Evolutionary conservation across 2,888 invertebrate genomes (phyloP).

Genomic region (Volucella inflata): DNA sequence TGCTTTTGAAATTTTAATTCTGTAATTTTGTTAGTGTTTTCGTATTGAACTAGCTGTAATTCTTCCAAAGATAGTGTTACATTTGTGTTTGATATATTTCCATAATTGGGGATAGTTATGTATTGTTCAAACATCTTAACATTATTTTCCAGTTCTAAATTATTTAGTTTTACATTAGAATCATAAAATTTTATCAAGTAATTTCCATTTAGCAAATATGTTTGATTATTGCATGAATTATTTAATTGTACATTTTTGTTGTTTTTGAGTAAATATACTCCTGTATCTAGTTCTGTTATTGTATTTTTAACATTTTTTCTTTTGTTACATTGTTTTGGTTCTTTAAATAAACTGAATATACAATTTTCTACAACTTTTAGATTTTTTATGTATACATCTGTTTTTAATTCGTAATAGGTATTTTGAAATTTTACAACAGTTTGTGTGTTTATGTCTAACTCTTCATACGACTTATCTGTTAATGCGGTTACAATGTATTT

Average conservation of each 20-base stretch:
- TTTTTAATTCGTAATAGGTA: conserved; percentile 1
- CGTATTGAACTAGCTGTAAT: not conserved
- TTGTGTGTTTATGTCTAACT: not conserved
- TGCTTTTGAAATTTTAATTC: conserved; percentile 1
- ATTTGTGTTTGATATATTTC: conserved; percentile 1
- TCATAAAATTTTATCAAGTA: not conserved
- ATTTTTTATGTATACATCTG: not conserved
- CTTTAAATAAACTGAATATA: not conserved
- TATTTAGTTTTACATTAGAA: not conserved
- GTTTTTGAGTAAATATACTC: not conserved
- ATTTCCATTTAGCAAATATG: not conserved
- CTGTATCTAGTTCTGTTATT: not conserved
- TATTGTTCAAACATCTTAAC: not conserved
- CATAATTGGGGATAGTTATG: conserved; percentile 9
- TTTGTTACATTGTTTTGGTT: conserved; percentile 3
- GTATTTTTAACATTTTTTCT: conserved; percentile 6
- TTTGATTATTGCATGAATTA: conserved; percentile 6
- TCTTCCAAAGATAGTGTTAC: not conserved
- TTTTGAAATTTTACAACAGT: not conserved
- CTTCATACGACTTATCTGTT: not conserved
- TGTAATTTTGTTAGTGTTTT: not conserved
- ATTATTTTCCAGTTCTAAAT: conserved; percentile 1
- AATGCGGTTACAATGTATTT: not conserved
- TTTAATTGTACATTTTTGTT: not conserved
- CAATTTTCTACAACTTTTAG: not conserved